Evolutionary conservation across 2,113 vertebrate genomes (phyloP).

Genomic region (Grammomys dolichurus): DNA sequence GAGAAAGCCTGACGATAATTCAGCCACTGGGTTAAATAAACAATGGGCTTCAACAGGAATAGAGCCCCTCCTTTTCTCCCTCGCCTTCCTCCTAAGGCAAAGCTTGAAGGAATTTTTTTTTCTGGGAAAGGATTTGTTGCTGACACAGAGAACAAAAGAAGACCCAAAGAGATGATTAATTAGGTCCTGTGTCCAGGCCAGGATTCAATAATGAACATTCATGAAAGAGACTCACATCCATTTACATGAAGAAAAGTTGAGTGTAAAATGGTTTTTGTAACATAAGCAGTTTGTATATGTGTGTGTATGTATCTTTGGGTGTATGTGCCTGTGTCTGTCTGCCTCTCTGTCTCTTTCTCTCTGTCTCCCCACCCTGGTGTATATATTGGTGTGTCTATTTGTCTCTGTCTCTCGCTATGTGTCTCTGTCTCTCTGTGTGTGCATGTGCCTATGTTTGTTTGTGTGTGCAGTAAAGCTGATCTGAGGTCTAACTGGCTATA

Average conservation of each 20-base stretch:
- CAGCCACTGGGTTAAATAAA: conserved; percentile 73
- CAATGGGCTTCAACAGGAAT: conserved; percentile 70
- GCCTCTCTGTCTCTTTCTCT: neutral
- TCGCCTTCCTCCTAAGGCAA: conserved; percentile 46
- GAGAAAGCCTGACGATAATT: conserved; percentile 62
- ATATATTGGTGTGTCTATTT: neutral
- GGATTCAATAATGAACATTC: conserved; percentile 54
- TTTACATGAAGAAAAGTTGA: conserved; percentile 59
- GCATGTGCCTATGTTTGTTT: neutral
- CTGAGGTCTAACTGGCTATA: conserved; percentile 33
- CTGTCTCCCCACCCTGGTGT: neutral
- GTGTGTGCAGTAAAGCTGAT: neutral
- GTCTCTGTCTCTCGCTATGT: neutral
- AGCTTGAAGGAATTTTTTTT: conserved; percentile 59
- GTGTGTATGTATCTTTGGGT: neutral
- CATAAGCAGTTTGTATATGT: neutral
- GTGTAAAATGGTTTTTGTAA: conserved; percentile 60
- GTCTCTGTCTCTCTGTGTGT: neutral
- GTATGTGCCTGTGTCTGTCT: neutral
- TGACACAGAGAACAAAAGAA: conserved; percentile 67
- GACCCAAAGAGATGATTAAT: conserved; percentile 69
- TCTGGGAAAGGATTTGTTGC: conserved; percentile 60
- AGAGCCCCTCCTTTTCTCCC: neutral
- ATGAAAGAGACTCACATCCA: conserved; percentile 37
- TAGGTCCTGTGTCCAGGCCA: conserved; percentile 58